Evolutionary conservation across 2,113 vertebrate species (phyloP), one percentile per base, ranked within the genome.

Genomic region (Otolemur garnettii): DNA sequence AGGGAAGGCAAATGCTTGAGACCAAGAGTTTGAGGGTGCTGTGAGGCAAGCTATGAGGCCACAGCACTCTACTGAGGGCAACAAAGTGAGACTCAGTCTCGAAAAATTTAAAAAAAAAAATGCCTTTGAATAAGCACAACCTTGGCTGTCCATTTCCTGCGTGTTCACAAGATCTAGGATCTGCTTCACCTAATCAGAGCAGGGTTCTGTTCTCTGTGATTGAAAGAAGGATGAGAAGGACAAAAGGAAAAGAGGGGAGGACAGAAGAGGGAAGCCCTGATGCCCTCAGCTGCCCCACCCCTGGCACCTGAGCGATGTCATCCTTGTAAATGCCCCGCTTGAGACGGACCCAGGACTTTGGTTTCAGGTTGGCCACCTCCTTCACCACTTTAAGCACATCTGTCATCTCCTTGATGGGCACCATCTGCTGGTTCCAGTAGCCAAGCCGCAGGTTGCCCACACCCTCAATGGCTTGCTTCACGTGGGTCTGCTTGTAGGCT

Each of bases 371-470:
- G 92, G 99, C 99, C 74, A 99, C 99, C 97, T 99, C 99, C 93
- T 99, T 99, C 50, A 99, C 99, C 84, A 99, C 99, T 98, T 99
- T 99, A 42, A 99, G 99, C 7, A 99, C 99, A 0, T 99, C 99
- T 0, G 99, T 99, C 99, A 99, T 99, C 97, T 99, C 99, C 93
- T 99, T 99, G 98, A 99, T 99, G 94, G 99, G 99, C 19, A 99
- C 99, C 99, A 99, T 99, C 98, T 99, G 99, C 98, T 99, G 99
- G 98, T 99, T 99, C 99, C 99, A 99, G 98, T 99, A 99, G 96
- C 99, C 99, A 96, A 99, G 99, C 30, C 99, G 98, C 96, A 99
- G 98, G 98, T 99, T 99, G 57, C 99, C 99, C 90, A 99, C 99
- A 0, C 99, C 99, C 88, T 99, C 99, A 0, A 99, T 99, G 94